phyloP scores from a whole-genome alignment of 2,113 vertebrate species.

The Acanthisitta chloris region DNA sequence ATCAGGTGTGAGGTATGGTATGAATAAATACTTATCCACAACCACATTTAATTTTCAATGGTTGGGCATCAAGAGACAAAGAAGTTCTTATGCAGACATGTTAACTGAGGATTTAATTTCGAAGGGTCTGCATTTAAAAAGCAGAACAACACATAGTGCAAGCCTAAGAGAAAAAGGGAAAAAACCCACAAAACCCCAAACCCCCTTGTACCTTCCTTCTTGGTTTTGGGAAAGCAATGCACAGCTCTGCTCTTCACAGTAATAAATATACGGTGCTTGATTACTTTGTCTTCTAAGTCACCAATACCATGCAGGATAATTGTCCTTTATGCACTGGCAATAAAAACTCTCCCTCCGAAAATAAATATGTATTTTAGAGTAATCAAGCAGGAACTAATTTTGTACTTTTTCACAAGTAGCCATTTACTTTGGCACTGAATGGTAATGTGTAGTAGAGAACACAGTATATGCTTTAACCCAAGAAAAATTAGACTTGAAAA shows the following conservation, averaged over 20 bases:
- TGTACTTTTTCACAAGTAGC: slow-evolving; percentile 62
- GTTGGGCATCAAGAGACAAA: slow-evolving; percentile 64
- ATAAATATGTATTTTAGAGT: slow-evolving; percentile 65
- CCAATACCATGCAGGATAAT: slow-evolving; percentile 38
- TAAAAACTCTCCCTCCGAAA: slow-evolving; percentile 54
- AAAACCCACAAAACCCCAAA: not conserved
- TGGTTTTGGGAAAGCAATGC: slow-evolving; percentile 38
- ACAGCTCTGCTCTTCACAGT: slow-evolving; percentile 35
- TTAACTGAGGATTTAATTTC: slow-evolving; percentile 61
- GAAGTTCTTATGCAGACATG: slow-evolving; percentile 71
- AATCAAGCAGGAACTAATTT: slow-evolving; percentile 67
- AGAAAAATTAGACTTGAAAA: slow-evolving; percentile 72
- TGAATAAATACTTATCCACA: slow-evolving; percentile 71
- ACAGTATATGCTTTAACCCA: slow-evolving; percentile 58
- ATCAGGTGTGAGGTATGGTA: slow-evolving; percentile 70
- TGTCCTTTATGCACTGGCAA: slow-evolving; percentile 42
- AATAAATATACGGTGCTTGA: slow-evolving; percentile 11
- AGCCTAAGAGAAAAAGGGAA: not conserved
- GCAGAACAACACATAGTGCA: slow-evolving; percentile 10
- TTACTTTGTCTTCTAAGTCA: slow-evolving; percentile 59
- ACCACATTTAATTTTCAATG: slow-evolving; percentile 67
- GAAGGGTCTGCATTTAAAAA: slow-evolving; percentile 54
- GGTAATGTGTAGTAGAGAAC: slow-evolving; percentile 50
- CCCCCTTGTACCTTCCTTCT: not conserved
- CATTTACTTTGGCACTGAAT: slow-evolving; percentile 69